These are phyloP conservation scores for Adelphocoris suturalis DNA, from an alignment of 2,888 invertebrate genomes.

Conservation along the genomic window DNA sequence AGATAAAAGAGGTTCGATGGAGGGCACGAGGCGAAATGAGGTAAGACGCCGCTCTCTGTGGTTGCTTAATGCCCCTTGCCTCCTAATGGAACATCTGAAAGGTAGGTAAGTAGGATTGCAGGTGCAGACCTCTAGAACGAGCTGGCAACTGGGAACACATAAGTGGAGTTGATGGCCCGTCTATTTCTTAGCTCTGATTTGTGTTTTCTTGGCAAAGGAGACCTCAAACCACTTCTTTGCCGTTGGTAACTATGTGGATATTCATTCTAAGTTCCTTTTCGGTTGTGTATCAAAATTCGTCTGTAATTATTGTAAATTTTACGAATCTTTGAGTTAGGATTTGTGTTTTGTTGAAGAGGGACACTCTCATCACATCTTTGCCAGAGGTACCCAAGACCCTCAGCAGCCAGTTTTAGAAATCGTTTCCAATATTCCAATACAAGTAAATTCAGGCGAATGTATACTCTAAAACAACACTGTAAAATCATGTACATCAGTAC, in stretches of 20 bases:
- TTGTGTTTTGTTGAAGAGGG: no score
- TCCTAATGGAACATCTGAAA: conserved; percentile 35
- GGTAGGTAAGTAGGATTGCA: conserved; percentile 35
- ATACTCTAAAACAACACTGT: no score
- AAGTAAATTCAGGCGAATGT: no score
- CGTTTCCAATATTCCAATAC: no score
- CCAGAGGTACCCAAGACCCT: no score
- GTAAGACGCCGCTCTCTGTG: conserved; percentile 15
- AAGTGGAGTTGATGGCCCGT: conserved; percentile 30
- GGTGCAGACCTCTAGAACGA: neutral
- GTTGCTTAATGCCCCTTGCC: conserved; percentile 16
- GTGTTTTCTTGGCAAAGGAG: neutral
- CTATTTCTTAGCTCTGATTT: conserved; percentile 17
- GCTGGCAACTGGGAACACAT: neutral
- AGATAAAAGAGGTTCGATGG: conserved; percentile 36
- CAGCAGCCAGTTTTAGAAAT: no score
- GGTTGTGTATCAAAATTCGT: no score
- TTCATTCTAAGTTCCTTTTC: neutral
- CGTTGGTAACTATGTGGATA: neutral
- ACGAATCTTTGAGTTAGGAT: no score
- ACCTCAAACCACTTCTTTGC: neutral
- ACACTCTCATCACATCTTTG: no score
- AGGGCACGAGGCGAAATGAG: conserved; percentile 16
- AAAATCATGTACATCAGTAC: no score
- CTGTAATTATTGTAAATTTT: no score